These are phyloP conservation scores for Arizona elegans DNA, from an alignment of 2,113 vertebrate genomes.

Conservation along the genomic window DNA sequence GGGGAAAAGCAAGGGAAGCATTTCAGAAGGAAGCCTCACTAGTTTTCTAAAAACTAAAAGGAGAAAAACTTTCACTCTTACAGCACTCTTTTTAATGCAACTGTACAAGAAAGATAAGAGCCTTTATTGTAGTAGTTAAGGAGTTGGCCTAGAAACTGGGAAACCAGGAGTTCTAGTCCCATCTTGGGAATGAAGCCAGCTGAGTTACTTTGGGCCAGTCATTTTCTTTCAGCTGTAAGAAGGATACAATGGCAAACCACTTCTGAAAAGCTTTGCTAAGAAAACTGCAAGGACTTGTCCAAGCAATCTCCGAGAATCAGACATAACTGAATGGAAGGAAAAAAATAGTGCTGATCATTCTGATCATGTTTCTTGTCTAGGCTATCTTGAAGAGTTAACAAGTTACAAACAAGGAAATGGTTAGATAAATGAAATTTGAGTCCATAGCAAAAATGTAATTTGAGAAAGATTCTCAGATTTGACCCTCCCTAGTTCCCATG, in stretches of 20 bases:
- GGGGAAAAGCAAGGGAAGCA: neutral
- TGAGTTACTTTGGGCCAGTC: neutral
- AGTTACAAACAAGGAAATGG: neutral
- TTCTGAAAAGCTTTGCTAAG: neutral
- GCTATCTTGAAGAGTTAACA: neutral
- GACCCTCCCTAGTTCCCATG: neutral
- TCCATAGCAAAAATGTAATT: neutral
- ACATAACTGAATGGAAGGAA: neutral
- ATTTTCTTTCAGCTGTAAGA: neutral
- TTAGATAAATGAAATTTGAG: neutral
- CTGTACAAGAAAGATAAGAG: neutral
- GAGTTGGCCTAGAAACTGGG: neutral
- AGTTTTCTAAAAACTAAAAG: neutral
- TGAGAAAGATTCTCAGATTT: neutral
- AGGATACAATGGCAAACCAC: neutral
- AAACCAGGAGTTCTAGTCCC: neutral
- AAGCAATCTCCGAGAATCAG: neutral
- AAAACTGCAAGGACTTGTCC: neutral
- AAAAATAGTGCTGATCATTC: neutral
- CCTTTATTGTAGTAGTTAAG: neutral
- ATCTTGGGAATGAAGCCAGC: neutral
- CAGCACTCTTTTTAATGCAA: neutral
- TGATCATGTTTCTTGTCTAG: neutral
- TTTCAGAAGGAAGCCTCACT: neutral
- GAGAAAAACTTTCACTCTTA: neutral